Evolutionary conservation across 2,113 vertebrate species (phyloP), one percentile per base, ranked within the genome.

Genomic region (Argyrosomus japonicus): DNA sequence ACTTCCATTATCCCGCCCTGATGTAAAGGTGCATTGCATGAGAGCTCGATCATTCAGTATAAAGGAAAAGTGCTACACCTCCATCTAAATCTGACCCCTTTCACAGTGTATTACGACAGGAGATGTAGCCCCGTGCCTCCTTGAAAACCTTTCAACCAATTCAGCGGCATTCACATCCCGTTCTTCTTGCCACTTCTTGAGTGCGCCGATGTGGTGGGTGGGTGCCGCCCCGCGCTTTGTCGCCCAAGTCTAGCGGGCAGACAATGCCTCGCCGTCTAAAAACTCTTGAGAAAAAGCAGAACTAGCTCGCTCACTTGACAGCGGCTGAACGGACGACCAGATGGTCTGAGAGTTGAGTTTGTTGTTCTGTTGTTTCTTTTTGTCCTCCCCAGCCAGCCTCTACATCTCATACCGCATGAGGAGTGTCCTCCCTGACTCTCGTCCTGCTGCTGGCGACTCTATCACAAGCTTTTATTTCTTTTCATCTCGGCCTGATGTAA

Each of bases 71-170:
- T 0, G 3, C 67, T 9, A 4, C 36, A 45, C 2, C 53, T 62
- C 77, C 77, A 69, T 85, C 60, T 67, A 25, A 48, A 47, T 58
- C 68, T 65, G 21, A 65, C 40, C 69, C 9, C 32, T 51, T 51
- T 58, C 32, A 40, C 65, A 32, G 3, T 74, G 67, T 60, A 29
- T 63, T 53, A 58, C 60, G 14, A 11, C 67, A 17, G 63, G 79
- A 78, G 60, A 63, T 43, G 5, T 2, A 47, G 5, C 19, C 18
- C 76, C 14, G 69, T 3, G 47, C 51, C 62, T 50, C 18, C 76
- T 70, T 1, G 5, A 63, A 84, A 87, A 68, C 67, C 79, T 86
- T 84, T 90, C 86, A 82, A 68, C 75, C 88, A 79, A 79, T 82
- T 81, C 75, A 56, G 21, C 48, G 8, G 78, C 10, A 50, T 84